Evolutionary conservation across 2,113 vertebrate species (phyloP), one percentile per base, ranked within the genome.

Genomic region (Pheucticus melanocephalus): DNA sequence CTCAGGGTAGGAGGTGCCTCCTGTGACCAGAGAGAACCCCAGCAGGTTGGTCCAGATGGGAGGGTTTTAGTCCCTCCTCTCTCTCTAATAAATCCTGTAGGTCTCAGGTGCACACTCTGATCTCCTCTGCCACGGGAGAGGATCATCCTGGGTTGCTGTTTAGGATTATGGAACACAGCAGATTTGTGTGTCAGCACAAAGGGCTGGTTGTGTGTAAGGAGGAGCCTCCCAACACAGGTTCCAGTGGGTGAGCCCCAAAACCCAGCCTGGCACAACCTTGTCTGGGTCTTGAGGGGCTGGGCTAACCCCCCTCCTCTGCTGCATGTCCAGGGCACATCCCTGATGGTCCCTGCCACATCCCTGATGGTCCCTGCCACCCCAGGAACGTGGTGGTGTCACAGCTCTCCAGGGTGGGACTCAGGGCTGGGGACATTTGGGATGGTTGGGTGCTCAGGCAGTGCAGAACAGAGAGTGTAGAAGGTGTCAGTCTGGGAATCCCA

Each of bases 321-420:
- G 1, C 33, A 27, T 4, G 0, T 23, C n/a, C 53, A 56, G 76
- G 66, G 31, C 63, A 69, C 2, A 0, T 37, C 61, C 57, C 28
- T 54, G 40, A 1, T 18, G 22, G 17, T 57, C 19, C 35, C 42
- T 39, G 39, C 9, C 3, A n/a, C 2, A 0, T 37, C 61, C 48
- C 28, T 54, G 40, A 1, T 16, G 25, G 19, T 53, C 37, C 37
- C 37, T 37, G 39, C 8, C 3, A 39, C 18, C 48, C 39, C 28
- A 4, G n/a, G 27, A 44, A n/a, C 0, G 9, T 5, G 45, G 18
- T 12, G 65, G 18, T 54, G 47, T 25, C 77, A 33, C 48, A 80
- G n/a, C 33, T 70, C 54, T 39, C 60, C 1, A 2, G 56, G 53
- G 10, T 51, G 60, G 27, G 48, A 10, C 23, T 63, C 48, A 39